Conservation (phyloP, 2,113 vertebrate genomes). For the Brachionichthys hirsutus region DNA sequence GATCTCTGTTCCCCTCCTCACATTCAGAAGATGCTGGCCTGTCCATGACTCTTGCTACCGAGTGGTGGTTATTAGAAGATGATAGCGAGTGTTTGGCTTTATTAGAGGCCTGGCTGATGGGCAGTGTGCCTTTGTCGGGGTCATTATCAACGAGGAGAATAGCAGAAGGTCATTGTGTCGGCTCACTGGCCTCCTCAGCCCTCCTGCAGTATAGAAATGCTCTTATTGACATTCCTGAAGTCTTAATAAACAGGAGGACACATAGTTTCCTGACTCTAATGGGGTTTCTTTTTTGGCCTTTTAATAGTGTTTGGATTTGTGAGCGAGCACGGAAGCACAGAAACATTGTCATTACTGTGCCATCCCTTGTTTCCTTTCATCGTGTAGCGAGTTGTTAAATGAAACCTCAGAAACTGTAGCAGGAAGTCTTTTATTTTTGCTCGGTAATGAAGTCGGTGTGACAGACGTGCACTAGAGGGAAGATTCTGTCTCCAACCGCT, state of each 20-base stretch:
- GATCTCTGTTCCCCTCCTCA: conserved; percentile 55
- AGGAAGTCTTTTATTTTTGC: conserved; percentile 29
- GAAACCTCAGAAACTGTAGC: conserved; percentile 25
- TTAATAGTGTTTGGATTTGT: conserved; percentile 57
- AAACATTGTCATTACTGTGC: conserved; percentile 26
- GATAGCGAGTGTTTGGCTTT: conserved; percentile 66
- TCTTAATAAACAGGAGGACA: conserved; percentile 74
- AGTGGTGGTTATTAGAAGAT: conserved; percentile 69
- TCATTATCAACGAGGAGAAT: conserved; percentile 70
- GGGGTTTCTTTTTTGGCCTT: conserved; percentile 58
- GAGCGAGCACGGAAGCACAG: conserved; percentile 16
- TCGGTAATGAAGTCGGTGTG: conserved; percentile 20
- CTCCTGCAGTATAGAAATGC: conserved; percentile 64
- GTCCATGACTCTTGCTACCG: conserved; percentile 56
- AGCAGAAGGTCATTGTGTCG: conserved; percentile 72
- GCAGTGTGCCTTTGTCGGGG: conserved; percentile 65
- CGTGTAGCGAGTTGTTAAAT: conserved; percentile 18
- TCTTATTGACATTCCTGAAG: conserved; percentile 75
- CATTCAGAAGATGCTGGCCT: conserved; percentile 56
- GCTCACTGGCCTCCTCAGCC: conserved; percentile 46
- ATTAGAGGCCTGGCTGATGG: conserved; percentile 73
- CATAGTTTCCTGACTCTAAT: conserved; percentile 65
- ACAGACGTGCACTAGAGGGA: background rate
- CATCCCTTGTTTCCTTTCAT: conserved; percentile 2
- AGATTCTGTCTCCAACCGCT: conserved; percentile 32